Conservation (phyloP, 1,140 invertebrate genomes). For the Orius laevigatus region DNA sequence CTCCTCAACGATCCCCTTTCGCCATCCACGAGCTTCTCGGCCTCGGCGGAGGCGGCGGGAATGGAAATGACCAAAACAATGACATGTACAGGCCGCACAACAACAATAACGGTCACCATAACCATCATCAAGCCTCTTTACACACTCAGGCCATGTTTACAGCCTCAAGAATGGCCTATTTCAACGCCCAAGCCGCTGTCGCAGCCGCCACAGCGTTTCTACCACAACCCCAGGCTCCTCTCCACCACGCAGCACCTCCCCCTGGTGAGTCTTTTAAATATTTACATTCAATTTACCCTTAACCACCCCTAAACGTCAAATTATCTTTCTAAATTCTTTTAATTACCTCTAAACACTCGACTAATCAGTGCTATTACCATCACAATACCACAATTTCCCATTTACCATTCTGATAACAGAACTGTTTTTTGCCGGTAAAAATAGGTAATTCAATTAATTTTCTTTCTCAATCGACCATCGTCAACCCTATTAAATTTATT, state of each 20-base stretch:
- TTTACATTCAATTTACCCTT: no score
- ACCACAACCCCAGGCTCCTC: constrained; percentile 31
- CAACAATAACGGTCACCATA: constrained; percentile 22
- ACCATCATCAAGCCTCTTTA: constrained; percentile 41
- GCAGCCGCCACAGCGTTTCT: constrained; percentile 55
- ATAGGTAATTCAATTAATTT: no score
- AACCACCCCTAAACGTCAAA: no score
- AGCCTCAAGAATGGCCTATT: constrained; percentile 55
- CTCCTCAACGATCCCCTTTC: constrained; percentile 76
- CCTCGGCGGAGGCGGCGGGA: constrained; percentile 26
- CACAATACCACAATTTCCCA: no score
- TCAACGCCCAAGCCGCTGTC: constrained; percentile 74
- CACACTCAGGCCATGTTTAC: constrained; percentile 32
- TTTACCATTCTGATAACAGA: no score
- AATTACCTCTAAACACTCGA: no score
- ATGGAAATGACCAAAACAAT: constrained; percentile 23
- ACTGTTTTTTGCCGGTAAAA: no score
- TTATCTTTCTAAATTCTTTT: no score
- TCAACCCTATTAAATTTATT: no score
- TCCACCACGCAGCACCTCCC: constrained; percentile 9
- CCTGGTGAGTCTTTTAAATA: no score
- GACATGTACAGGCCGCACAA: constrained; percentile 31
- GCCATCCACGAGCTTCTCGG: constrained; percentile 82
- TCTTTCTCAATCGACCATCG: no score
- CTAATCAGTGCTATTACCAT: no score